Conservation (phyloP, 2,797 vertebrate species). For the Coilia nasus region DNA sequence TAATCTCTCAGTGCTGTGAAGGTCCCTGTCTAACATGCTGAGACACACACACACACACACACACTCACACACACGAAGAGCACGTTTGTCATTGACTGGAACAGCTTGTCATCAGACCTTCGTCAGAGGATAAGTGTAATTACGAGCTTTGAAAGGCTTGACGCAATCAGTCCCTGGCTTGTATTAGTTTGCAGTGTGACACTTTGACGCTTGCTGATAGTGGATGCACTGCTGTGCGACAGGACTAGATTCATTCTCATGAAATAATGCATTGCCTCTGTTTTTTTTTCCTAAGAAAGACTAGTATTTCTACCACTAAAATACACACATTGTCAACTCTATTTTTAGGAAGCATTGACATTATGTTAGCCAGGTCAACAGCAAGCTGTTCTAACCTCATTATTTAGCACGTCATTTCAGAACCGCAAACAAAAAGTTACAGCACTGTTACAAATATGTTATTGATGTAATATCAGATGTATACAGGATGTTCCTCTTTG, state of each 20-base stretch:
- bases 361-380: not conserved
- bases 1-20: constrained; percentile 21
- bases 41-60: constrained; percentile 28
- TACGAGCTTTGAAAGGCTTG: constrained; percentile 81
- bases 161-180: constrained; percentile 68
- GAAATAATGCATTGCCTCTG: too few species aligned
- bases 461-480: not conserved
- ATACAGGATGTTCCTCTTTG: not conserved
- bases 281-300: too few species aligned
- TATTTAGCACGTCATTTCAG: not conserved
- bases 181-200: constrained; percentile 63
- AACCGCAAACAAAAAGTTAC: not conserved
- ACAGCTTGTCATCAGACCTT: constrained; percentile 78
- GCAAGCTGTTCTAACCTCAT: not conserved
- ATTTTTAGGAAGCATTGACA: not conserved
- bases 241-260: constrained; percentile 49
- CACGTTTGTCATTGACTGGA: constrained; percentile 73
- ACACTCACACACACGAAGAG: constrained; percentile 56
- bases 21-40: constrained; percentile 19
- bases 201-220: constrained; percentile 64
- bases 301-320: not conserved
- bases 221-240: constrained; percentile 48
- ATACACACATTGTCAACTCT: not conserved
- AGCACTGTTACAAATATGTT: not conserved
- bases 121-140: constrained; percentile 81